Percentiles rank a stretch among this genome's conserved stretches.
phyloP scores from a whole-genome alignment of 1,140 invertebrate genomes.

The Drosophila auraria region DNA sequence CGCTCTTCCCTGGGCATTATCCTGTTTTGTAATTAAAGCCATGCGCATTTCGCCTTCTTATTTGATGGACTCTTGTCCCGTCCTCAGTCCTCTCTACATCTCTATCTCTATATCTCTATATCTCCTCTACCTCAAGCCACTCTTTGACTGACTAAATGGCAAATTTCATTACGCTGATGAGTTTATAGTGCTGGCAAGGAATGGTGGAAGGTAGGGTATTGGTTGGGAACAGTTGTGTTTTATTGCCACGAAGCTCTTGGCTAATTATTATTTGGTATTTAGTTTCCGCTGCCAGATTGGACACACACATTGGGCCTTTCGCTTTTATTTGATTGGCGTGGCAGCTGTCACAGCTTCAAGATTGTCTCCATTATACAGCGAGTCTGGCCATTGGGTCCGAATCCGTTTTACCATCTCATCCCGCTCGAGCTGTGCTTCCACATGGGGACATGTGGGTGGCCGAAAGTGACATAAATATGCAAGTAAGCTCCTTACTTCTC shows the following conservation, averaged over 20 bases:
- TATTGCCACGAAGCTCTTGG: constrained; percentile 48
- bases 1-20: constrained; percentile 20
- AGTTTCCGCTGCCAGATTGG: constrained; percentile 28
- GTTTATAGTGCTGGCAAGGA: constrained; percentile 67
- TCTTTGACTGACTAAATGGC: constrained; percentile 38
- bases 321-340: constrained; percentile 22
- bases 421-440: background rate
- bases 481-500: constrained; percentile 70
- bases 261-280: constrained; percentile 64
- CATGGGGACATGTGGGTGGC: constrained; percentile 5
- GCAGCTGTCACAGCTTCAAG: constrained; percentile 33
- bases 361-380: constrained; percentile 40
- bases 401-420: constrained; percentile 14
- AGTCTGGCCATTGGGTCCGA: constrained; percentile 51
- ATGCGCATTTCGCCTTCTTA: constrained; percentile 54
- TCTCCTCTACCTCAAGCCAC: constrained; percentile 1
- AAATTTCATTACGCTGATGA: constrained; percentile 76
- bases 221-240: constrained; percentile 59
- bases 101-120: background rate
- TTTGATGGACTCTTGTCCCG: constrained; percentile 61
- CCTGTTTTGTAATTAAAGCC: constrained; percentile 66
- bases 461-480: constrained; percentile 76
- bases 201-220: background rate
- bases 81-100: background rate
- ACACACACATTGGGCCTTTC: background rate